Evolutionary conservation across 2,797 vertebrate species (phyloP), one percentile per base, ranked within the genome.

Genomic region (Enteromius viviparus): DNA sequence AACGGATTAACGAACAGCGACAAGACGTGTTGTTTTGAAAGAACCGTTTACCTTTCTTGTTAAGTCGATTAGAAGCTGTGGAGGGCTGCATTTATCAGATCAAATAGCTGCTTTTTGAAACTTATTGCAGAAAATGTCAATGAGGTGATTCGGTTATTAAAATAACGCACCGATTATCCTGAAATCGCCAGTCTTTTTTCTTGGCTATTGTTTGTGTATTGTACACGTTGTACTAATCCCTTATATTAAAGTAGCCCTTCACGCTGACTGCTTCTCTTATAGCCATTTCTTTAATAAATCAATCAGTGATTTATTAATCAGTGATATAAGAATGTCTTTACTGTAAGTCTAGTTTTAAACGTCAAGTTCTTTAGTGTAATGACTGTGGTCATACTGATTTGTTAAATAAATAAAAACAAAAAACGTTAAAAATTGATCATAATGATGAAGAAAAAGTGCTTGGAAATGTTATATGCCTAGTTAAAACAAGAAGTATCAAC

Each of bases 101-200:
- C 53, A 34, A 60, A 29, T 71, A 62, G 47, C 29, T 81, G 68
- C 10, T 72, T 68, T 68, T 45, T 49, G 1, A 51, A 81, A 72
- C 55, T 72, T 64, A 58, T 21, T 42, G 32, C 12, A 62, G 12
- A 15, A 82, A 82, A 29, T 14, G 34, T 55, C 32, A 76, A 49
- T 49, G 15, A 40, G 40, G 32, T 34, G 17, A 49, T 34, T 34
- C 6, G 10, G 34, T n/a, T 66, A 21, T 42, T 76, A 42, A 34
- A 65, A 64, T 4, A 29, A 42, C 9, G 6, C 5, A 4, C 11
- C 2, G 3, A 21, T 26, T 17, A 60, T 12, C 10, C 26, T 45
- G 17, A 32, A 49, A 8, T 32, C 6, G 37, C 10, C 29, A 60
- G 7, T 15, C 19, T 78, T 14, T 47, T 71, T 70, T 34, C 15